Evolutionary conservation across 2,797 vertebrate genomes (phyloP), one percentile per base, ranked within the genome.

Genomic region (Spinus pinus): DNA sequence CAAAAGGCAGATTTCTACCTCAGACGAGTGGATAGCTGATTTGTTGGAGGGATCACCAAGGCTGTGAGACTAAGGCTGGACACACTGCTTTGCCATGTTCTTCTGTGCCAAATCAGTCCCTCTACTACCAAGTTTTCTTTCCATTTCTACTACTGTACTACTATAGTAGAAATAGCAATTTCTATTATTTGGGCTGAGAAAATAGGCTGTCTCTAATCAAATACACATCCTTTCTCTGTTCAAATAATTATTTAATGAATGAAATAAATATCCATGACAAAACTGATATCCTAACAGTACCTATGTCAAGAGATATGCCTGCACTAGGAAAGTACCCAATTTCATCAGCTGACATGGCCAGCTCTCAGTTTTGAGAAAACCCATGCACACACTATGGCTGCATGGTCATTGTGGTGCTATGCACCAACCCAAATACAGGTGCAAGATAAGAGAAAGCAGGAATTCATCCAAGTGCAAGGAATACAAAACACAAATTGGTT

Each of bases 391-490:
- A n/a, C 10, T 21, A 4, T 16, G 14, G 31, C 46, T 2, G 0
- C 50, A 57, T 3, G 4, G 41, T 47, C 46, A 42, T 41, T 73
- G 75, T 6, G 25, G 37, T 31, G 47, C 50, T 41, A 7, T 30
- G 33, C 65, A 75, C 16, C 0, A 0, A 46, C 25, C 17, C 39
- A 56, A 56, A 73, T 4, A 35, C 25, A n/a, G 7, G 24, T 66
- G 31, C 47, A 69, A 72, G 58, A 66, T 50, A 69, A 75, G 54
- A 66, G 58, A 84, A 89, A 70, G 37, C 24, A 80, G 51, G 51
- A n/a, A 50, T 57, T 56, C 66, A 79, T 53, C 27, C 33, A 73
- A 33, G 21, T 49, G 31, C 33, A 81, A 71, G 27, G 72, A 90
- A 81, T 27, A 46, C 24, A 53, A 58, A 77, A 30, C 47, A 69